Percentiles rank a stretch among this genome's conserved stretches.
phyloP scores from a whole-genome alignment of 1,140 invertebrate species.

The Metaphire vulgaris region DNA sequence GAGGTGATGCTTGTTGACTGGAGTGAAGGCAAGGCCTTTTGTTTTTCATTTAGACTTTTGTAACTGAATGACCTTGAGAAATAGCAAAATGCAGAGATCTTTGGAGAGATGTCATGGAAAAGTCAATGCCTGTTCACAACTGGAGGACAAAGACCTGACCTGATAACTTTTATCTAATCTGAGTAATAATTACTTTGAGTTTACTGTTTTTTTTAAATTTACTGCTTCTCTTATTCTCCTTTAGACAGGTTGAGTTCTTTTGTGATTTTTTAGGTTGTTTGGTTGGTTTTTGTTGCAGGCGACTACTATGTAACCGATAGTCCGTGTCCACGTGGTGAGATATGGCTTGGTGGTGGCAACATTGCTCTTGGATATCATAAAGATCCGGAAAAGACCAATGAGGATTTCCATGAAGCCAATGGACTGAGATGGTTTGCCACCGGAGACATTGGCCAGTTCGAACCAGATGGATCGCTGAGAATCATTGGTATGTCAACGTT shows the following conservation, averaged over 20 bases:
- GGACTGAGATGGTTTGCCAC: constrained; percentile 71
- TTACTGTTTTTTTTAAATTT: too few relatives aligned
- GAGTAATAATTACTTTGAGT: too few relatives aligned
- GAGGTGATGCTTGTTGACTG: constrained; percentile 84
- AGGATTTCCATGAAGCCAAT: constrained; percentile 72
- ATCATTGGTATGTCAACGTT: constrained; percentile 75
- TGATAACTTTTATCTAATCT: too few relatives aligned
- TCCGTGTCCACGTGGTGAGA: constrained; percentile 84
- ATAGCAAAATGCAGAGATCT: too few relatives aligned
- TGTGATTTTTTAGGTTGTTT: too few relatives aligned
- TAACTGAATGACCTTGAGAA: too few relatives aligned
- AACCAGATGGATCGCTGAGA: constrained; percentile 83
- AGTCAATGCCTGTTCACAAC: too few relatives aligned
- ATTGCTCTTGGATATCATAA: constrained; percentile 92
- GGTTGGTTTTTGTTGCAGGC: constrained; percentile 37
- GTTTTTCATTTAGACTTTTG: too few relatives aligned
- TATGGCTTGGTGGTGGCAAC: constrained; percentile 81
- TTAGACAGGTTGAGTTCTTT: too few relatives aligned
- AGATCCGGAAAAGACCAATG: constrained; percentile 75
- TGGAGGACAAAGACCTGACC: too few relatives aligned
- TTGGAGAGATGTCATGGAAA: too few relatives aligned
- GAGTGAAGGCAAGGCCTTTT: constrained; percentile 70
- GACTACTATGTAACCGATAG: constrained; percentile 80
- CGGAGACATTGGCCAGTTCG: constrained; percentile 91
- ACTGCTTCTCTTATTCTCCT: too few relatives aligned